Base-by-base conservation (phyloP, 2,888 invertebrate species). In the Allacma fusca region DNA sequence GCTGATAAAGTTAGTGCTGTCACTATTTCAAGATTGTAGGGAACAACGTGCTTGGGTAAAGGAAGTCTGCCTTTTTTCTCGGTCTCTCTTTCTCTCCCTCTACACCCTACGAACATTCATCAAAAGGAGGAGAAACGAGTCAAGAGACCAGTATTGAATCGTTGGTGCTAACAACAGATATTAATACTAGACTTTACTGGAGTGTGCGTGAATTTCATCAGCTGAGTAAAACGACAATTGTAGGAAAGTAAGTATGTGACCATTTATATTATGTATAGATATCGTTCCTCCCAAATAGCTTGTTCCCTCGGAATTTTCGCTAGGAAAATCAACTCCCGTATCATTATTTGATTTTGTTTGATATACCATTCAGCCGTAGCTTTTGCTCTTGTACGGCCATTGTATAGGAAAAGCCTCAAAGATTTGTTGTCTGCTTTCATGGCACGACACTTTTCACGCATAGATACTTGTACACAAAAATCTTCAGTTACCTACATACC, bases 1-100 rank as follows among this genome's bases (percentile, higher is more conserved):
- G 23, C 24, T 43, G 69, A 70, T 70, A 70, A 70, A 43, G 24
- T 44, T 70, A 43, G 44, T 44, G 13, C 4, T 70, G 24, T 23
- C 50, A 50, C 9, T 19, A n/a, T 50, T 50, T 19, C 50, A 50
- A 50, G 50, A 50, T 50, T 50, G 16, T 2, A 19, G 50, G 7
- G 7, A 50, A 50, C 50, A 50, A 50, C 50, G 19, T 50, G 50
- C 50, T 50, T 34, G 34, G 34, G 34, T 7, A 50, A 13, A 50
- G 7, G 50, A 19, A 5, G 50, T 50, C 50, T 34, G 34, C 9
- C 34, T 34, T 34, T 50, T 50, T 50, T n/a, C 50, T 50, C 19
- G 19, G 9, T 50, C n/a, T 50, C 16, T 40, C 5, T 19, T 4
- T 50, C 50, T 50, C 16, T 50, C 16, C 50, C 16, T 2, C n/a